Evolutionary conservation across 1,140 invertebrate genomes (phyloP).

Genomic region (Pemphigus obesinymphae): DNA sequence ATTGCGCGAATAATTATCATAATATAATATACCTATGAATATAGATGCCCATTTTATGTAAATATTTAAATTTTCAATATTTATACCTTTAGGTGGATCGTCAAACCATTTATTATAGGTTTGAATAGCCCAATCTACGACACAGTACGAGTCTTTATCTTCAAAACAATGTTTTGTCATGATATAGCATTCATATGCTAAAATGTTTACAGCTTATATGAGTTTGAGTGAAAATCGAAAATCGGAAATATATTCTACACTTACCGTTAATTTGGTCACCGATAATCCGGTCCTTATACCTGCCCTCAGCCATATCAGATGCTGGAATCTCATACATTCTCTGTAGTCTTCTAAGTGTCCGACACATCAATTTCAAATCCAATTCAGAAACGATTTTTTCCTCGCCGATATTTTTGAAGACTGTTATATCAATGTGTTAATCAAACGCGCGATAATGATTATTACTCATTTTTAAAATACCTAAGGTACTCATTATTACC

Average conservation of each 20-base stretch:
- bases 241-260: not conserved
- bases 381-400: not conserved
- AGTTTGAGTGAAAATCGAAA: not conserved
- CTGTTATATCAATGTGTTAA: not conserved
- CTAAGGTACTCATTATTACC: not conserved
- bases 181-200: not conserved
- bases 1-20: not conserved
- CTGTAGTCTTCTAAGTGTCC: not conserved
- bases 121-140: not conserved
- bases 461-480: not conserved
- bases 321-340: not conserved
- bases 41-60: not conserved
- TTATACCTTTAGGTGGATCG: not conserved
- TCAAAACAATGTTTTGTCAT: not conserved
- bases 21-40: not conserved
- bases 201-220: not conserved
- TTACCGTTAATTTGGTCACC: not conserved
- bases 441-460: not conserved
- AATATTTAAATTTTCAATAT: not conserved
- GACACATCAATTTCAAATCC: not conserved
- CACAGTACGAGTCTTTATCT: not conserved
- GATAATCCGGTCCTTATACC: not conserved
- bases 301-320: not conserved
- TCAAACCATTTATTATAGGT: not conserved
- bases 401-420: not conserved